These are phyloP conservation scores for Rhagonycha fulva DNA, from an alignment of 2,888 invertebrate species.

Conservation along the genomic window DNA sequence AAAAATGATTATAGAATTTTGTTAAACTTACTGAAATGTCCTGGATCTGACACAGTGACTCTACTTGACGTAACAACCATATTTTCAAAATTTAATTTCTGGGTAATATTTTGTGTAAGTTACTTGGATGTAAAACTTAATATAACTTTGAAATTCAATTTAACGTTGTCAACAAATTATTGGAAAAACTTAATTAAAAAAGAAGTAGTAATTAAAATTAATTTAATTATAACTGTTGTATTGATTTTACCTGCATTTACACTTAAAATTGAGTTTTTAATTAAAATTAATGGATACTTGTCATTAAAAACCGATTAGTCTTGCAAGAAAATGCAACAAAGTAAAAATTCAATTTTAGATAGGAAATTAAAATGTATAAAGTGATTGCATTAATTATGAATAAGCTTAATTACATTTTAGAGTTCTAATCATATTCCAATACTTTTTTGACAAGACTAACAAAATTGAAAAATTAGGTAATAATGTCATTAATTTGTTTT, in stretches of 20 bases:
- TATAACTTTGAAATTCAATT: neutral
- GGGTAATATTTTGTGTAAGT: neutral
- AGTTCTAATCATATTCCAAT: no score
- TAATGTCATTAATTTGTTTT: no score
- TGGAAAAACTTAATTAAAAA: neutral
- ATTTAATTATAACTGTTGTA: neutral
- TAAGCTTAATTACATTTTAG: no score
- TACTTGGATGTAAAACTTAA: neutral
- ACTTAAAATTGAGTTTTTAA: neutral
- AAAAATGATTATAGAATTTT: no score
- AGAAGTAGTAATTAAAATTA: neutral
- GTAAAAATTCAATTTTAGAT: neutral
- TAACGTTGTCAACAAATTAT: neutral
- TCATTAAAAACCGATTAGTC: neutral
- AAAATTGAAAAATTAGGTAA: no score
- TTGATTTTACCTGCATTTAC: neutral
- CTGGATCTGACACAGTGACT: neutral
- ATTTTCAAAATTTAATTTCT: neutral
- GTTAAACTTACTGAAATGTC: neutral
- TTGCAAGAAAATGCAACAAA: neutral
- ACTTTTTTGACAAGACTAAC: no score
- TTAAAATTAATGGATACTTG: neutral
- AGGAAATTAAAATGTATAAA: no score
- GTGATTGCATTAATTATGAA: no score
- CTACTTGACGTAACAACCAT: neutral